Conservation (phyloP, 2,888 invertebrate genomes). For the Crossocerus cetratus region DNA sequence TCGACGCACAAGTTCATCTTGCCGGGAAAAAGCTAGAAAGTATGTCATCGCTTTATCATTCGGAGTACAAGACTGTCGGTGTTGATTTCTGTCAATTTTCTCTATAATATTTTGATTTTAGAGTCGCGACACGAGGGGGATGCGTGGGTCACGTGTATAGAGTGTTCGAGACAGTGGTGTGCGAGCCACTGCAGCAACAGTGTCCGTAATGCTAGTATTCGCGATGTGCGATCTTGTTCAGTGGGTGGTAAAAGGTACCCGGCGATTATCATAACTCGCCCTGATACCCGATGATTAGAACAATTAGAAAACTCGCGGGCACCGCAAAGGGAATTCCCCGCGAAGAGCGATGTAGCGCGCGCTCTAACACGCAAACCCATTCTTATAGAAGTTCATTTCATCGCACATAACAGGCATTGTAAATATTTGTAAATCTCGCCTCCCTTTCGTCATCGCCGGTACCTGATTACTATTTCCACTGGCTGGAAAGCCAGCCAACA, state of each 20-base stretch:
- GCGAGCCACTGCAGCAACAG: no score
- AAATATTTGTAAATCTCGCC: constrained; percentile 43
- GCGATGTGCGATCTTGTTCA: no score
- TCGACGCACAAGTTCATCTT: constrained; percentile 37
- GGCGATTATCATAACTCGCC: no score
- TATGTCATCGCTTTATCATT: neutral
- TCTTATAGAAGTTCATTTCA: constrained; percentile 8
- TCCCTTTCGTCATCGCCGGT: constrained; percentile 24
- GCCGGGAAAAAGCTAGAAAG: neutral
- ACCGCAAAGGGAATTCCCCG: neutral
- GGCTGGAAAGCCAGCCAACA: neutral
- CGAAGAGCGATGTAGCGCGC: neutral
- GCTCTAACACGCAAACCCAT: neutral
- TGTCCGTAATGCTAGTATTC: no score
- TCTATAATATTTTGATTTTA: no score
- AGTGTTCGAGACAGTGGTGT: no score
- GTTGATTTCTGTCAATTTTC: no score
- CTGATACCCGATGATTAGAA: no score
- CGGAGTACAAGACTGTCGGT: neutral
- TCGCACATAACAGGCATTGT: constrained; percentile 28
- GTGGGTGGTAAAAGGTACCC: no score
- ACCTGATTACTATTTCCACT: constrained; percentile 35
- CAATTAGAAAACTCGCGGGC: no score
- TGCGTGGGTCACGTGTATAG: no score
- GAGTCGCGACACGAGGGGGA: no score